A percentile compares a stretch with the other conserved stretches of the same genome.
phyloP scores from a whole-genome alignment of 1,140 invertebrate species.

The Formica selysi region DNA sequence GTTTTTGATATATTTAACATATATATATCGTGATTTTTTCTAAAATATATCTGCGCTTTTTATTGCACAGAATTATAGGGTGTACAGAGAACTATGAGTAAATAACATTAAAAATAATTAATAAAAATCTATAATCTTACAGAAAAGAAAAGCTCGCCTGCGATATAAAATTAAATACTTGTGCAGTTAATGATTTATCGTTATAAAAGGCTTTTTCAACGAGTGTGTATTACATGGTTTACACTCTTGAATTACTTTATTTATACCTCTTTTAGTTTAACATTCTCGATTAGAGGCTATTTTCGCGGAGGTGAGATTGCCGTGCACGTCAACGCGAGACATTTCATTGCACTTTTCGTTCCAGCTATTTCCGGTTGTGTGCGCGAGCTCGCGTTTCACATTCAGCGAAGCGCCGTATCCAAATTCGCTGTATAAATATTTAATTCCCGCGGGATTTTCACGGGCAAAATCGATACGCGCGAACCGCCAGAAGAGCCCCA shows the following conservation, averaged over 20 bases:
- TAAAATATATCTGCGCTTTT: background rate
- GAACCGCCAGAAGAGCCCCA: constrained; percentile 13
- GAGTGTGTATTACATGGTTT: background rate
- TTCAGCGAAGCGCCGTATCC: constrained; percentile 23
- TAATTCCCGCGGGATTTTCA: constrained; percentile 62
- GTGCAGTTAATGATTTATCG: constrained; percentile 3
- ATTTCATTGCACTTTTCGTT: constrained; percentile 62
- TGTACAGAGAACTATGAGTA: background rate
- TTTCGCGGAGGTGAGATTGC: constrained; percentile 37
- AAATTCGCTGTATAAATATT: constrained; percentile 71
- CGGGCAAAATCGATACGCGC: constrained; percentile 55
- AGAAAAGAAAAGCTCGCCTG: background rate
- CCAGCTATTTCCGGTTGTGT: constrained; percentile 38
- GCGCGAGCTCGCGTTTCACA: constrained; percentile 43
- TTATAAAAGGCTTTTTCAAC: background rate
- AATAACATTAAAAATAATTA: background rate
- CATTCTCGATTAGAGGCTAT: constrained; percentile 45
- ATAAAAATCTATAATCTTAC: background rate
- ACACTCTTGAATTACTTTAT: background rate
- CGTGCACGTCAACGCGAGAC: constrained; percentile 47
- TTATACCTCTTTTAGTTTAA: background rate
- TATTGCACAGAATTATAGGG: background rate
- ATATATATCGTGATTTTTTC: background rate
- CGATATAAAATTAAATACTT: background rate
- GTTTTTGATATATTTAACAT: background rate